Evolutionary conservation across 2,888 invertebrate species (phyloP).

Genomic region (Rotaria macrura): DNA sequence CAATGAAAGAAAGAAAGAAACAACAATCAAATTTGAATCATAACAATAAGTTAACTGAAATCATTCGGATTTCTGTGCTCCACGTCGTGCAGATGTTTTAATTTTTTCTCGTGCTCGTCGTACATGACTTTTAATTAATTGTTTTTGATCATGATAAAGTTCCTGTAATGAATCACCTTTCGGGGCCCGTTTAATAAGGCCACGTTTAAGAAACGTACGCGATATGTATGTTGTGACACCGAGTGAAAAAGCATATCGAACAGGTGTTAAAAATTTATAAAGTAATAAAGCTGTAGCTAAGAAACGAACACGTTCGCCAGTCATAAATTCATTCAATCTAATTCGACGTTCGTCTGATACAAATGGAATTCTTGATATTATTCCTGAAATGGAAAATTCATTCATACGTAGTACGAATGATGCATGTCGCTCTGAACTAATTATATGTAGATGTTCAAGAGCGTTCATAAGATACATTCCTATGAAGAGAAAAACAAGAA

Average conservation of each 20-base stretch:
- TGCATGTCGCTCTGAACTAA: not conserved
- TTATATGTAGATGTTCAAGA: not conserved
- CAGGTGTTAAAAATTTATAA: not conserved
- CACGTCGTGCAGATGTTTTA: not conserved
- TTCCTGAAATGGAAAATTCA: not conserved
- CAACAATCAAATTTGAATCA: not conserved
- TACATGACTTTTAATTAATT: not conserved
- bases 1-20: not conserved
- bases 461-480: not conserved
- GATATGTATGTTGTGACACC: conserved; percentile 1
- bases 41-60: not conserved
- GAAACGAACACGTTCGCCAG: conserved; percentile 5
- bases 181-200: not conserved
- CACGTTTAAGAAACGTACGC: not conserved
- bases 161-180: conserved; percentile 4
- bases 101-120: not conserved
- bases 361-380: not conserved
- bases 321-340: not conserved
- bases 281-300: not conserved
- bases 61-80: not conserved
- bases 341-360: not conserved
- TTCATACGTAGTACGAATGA: not conserved
- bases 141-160: conserved; percentile 13
- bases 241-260: conserved; percentile 12
- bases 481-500: not conserved